Percentiles rank a stretch among this genome's conserved stretches.
Conservation (phyloP, 2,888 invertebrate genomes). For the Agrotis puta region DNA sequence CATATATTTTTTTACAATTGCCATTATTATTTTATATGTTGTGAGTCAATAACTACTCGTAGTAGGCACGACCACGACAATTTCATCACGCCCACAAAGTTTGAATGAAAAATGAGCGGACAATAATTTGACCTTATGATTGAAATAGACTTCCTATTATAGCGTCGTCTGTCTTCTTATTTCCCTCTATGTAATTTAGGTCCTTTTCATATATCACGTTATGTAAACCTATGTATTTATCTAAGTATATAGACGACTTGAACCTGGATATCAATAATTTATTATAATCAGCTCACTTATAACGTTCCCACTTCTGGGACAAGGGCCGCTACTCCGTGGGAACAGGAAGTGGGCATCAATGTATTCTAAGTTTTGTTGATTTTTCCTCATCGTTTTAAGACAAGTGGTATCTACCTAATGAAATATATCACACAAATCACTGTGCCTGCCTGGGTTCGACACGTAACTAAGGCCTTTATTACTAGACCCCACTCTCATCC, state of each 20-base stretch:
- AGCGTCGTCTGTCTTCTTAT: slow-evolving; percentile 25
- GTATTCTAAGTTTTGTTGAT: not conserved
- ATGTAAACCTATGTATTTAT: slow-evolving; percentile 5
- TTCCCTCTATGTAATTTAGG: slow-evolving; percentile 32
- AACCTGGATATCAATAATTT: not conserved
- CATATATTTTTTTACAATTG: slow-evolving; percentile 13
- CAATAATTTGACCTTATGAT: slow-evolving; percentile 54
- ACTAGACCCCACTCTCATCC: too few species aligned
- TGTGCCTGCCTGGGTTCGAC: not conserved
- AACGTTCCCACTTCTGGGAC: not conserved
- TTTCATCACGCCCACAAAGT: slow-evolving; percentile 34
- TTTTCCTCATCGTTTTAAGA: too few species aligned
- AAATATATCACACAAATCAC: not conserved
- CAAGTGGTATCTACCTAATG: not conserved
- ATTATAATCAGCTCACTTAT: not conserved
- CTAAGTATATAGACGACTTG: slow-evolving; percentile 3
- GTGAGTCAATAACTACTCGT: slow-evolving; percentile 22
- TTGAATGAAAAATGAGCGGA: slow-evolving; percentile 28
- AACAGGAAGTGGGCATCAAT: not conserved
- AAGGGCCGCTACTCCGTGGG: not conserved
- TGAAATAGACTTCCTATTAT: slow-evolving; percentile 25
- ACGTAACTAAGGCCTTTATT: too few species aligned
- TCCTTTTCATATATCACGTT: slow-evolving; percentile 28
- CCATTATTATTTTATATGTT: slow-evolving; percentile 4
- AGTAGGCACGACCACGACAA: slow-evolving; percentile 17